Evolutionary conservation across 2,113 vertebrate genomes (phyloP).

Genomic region (Oncorhynchus nerka): DNA sequence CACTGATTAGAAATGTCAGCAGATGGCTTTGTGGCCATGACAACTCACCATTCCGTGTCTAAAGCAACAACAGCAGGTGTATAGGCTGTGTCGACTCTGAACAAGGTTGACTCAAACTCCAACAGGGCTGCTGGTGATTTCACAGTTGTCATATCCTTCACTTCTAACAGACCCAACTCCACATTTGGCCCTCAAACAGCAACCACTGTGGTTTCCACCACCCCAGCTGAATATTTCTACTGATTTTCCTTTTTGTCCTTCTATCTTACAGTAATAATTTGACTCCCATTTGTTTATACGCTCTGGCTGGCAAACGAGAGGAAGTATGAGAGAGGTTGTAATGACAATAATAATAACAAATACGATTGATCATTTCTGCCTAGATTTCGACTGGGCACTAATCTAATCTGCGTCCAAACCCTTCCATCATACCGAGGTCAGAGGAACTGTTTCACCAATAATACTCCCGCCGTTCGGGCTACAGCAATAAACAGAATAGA

Average conservation of each 20-base stretch:
- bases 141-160: background rate
- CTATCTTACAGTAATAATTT: background rate
- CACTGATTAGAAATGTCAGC: constrained; percentile 21
- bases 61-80: background rate
- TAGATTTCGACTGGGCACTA: constrained; percentile 34
- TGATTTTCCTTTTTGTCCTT: no score
- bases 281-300: constrained; percentile 3
- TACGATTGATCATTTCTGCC: constrained; percentile 42
- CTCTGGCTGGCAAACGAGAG: constrained; percentile 22
- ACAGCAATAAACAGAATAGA: constrained; percentile 41
- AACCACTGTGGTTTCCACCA: constrained; percentile 15
- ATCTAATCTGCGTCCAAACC: constrained; percentile 35
- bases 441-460: constrained; percentile 31
- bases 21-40: background rate
- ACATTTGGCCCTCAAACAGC: constrained; percentile 22
- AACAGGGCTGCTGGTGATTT: background rate
- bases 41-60: background rate
- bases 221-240: no score
- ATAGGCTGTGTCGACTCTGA: background rate
- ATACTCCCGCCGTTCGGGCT: constrained; percentile 20
- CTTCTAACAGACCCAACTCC: constrained; percentile 14
- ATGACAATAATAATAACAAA: constrained; percentile 49
- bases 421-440: constrained; percentile 38
- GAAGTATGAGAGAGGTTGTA: constrained; percentile 42
- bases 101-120: background rate